Base-by-base conservation (phyloP, 2,797 vertebrate genomes). In the Rousettus madagascariensis region DNA sequence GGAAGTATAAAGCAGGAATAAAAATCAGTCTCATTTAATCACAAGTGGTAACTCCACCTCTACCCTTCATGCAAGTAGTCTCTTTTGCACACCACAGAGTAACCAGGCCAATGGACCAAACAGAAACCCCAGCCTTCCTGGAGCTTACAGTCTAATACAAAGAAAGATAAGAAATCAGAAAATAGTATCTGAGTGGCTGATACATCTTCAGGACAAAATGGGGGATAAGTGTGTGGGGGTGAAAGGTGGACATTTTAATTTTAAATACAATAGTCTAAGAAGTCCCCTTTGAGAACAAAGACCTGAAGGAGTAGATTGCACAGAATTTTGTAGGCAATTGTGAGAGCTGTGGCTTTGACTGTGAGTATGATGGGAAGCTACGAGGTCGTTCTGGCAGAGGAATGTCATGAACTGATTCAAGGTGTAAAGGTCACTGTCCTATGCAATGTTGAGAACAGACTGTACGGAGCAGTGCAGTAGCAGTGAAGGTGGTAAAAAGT, bases 1-100 rank as follows among this genome's bases (percentile, higher is more conserved):
- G 6, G 28, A 75, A 84, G 10, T 61, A 55, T 53, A 68, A 55
- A 86, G 8, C 26, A 77, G 33, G 13, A 95, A 74, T 82, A 90
- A 46, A 51, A 89, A 74, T 20, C 22, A n/a, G 8, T n/a, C 30
- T 91, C 12, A 71, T 49, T 46, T 65, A n/a, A 33, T 61, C 16
- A 1, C 43, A 17, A 36, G 41, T 5, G 10, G 33, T 26, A 46
- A 69, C 33, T 82, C n/a, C 19, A 46, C 71, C 51, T 86, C 13
- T 28, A 3, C 66, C 22, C 36, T 59, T 57, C 46, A 36, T 0
- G 1, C 8, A n/a, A 26, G 4, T 41, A 87, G 2, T n/a, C 26
- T 17, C 49, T 43, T 41, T 24, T 43, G 30, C 41, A 28, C 1
- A 6, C 80, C 22, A 16, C 1, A 33, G 36, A 61, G 20, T 6